Conservation (phyloP, 2,113 vertebrate species). For the Amblyornis subalaris region DNA sequence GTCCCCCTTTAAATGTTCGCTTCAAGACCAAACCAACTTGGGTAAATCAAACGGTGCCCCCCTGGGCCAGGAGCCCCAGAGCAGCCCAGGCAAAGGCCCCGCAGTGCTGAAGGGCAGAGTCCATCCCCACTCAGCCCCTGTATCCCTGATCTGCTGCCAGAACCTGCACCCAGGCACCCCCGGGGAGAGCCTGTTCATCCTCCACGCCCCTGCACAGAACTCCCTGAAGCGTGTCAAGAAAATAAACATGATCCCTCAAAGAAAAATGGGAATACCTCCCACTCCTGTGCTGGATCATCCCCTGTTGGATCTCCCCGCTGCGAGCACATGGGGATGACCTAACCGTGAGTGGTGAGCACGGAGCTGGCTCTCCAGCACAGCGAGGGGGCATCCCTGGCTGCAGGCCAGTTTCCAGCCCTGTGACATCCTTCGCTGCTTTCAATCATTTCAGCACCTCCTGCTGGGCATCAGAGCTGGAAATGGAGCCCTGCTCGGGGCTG, state of each 20-base stretch:
- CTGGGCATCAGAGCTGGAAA: background rate
- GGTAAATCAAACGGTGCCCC: background rate
- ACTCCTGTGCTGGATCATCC: background rate
- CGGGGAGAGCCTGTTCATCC: background rate
- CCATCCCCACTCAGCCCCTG: accelerated
- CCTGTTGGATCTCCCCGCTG: background rate
- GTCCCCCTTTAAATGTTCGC: background rate
- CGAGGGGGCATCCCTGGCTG: background rate
- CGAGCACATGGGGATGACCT: background rate
- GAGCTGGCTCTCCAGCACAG: background rate
- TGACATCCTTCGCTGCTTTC: background rate
- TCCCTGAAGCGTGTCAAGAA: background rate
- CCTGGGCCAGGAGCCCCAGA: background rate
- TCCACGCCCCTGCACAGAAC: background rate
- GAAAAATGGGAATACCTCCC: background rate
- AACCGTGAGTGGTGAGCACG: accelerated
- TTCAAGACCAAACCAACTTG: background rate
- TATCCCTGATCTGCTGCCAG: background rate
- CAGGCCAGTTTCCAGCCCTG: background rate
- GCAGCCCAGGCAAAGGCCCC: background rate
- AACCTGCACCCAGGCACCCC: background rate
- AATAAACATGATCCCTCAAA: background rate
- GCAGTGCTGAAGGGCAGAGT: background rate
- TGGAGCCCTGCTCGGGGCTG: accelerated
- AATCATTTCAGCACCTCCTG: background rate